phyloP scores from a whole-genome alignment of 2,797 vertebrate genomes.

The Sebastes taczanowskii region DNA sequence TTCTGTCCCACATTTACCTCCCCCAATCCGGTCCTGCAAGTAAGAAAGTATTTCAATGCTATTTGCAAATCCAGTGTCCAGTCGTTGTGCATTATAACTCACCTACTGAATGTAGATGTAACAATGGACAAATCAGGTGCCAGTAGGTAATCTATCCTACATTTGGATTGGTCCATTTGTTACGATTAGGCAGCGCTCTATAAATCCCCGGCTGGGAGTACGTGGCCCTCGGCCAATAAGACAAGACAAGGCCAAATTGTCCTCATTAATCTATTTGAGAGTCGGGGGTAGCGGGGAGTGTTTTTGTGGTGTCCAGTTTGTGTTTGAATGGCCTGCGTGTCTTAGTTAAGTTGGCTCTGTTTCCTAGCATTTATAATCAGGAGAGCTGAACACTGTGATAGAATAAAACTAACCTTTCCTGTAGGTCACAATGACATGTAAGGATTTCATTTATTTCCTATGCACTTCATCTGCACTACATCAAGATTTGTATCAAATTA shows the following conservation, averaged over 20 bases:
- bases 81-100: not conserved
- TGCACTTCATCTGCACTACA: not conserved
- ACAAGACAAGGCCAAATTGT: slow-evolving; percentile 67
- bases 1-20: not conserved
- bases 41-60: not conserved
- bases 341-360: slow-evolving; percentile 1
- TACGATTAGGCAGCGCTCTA: slow-evolving; percentile 49
- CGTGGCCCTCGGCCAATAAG: slow-evolving; percentile 63
- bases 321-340: slow-evolving; percentile 23
- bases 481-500: not conserved
- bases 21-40: not conserved
- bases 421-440: not conserved
- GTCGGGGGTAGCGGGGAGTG: not conserved
- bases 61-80: not conserved
- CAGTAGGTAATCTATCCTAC: slow-evolving; percentile 26
- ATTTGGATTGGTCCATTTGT: slow-evolving; percentile 61
- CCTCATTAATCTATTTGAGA: slow-evolving; percentile 65
- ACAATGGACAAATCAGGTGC: slow-evolving; percentile 24
- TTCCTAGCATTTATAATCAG: slow-evolving; percentile 28
- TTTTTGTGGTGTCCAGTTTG: slow-evolving; percentile 44
- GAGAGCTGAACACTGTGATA: not conserved
- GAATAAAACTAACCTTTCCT: slow-evolving; percentile 7
- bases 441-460: not conserved
- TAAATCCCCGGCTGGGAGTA: slow-evolving; percentile 56
- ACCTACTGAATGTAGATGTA: slow-evolving; percentile 17